Base-by-base conservation (phyloP, 2,113 vertebrate species). In the Pithys albifrons region DNA sequence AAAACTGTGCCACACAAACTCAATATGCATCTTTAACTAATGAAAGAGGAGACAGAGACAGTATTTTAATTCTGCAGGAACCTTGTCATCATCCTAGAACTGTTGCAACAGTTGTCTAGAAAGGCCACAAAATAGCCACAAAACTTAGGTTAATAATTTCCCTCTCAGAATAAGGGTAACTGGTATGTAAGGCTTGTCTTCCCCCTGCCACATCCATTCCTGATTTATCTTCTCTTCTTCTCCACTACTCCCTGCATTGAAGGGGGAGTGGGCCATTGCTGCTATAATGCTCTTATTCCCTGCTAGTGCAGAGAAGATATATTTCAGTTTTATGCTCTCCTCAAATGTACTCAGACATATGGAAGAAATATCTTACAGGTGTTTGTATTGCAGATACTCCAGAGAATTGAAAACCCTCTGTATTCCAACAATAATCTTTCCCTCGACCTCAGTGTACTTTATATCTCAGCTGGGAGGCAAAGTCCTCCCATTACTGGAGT, bases 311-410 rank as follows among this genome's bases (percentile, higher is more conserved):
- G 46, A 70, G 57, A 88, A 87, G 92, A 81, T 79, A 61, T 89
- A 95, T 96, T 95, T 93, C 74, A 87, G 65, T 75, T 92, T 96
- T 95, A 89, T 95, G 51, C 25, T 92, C 70, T 74, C 58, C 66
- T 93, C 86, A 81, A 33, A 86, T 82, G 88, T 92, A 88, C 70
- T 91, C 88, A 91, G 65, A 49, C 83, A 72, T 77, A 84, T 61
- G 61, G 79, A 94, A 84, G 45, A 87, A 89, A 85, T 82, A 85
- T 52, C 82, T 88, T 91, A 93, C 76, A 86, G 73, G 83, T 93
- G 85, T 93, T 95, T 92, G 88, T 87, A 75, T 89, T 91, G 52
- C 28, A 61, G 70, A 57, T 79, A 43, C 83, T 86, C 83, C 45
- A 54, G 88, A 83, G 92, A 85, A 61, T 29, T 81, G 80, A 75